Percentiles rank a stretch among this genome's conserved stretches.
These are phyloP conservation scores for Reticulitermes speratus DNA, from an alignment of 1,140 invertebrate genomes.

Conservation along the genomic window DNA sequence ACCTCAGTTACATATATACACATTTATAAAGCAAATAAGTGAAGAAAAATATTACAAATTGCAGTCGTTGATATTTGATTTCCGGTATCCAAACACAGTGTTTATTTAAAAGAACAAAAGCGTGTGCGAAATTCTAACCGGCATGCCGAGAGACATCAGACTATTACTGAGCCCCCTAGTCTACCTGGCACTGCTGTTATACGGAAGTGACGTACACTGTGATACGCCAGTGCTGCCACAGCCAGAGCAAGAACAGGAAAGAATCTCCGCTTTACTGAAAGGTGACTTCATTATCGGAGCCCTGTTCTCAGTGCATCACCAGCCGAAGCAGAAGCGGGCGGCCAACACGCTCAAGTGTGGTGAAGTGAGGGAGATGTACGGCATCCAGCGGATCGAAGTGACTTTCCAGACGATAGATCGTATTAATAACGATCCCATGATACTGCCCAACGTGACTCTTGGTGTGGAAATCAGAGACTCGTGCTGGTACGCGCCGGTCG, in stretches of 20 bases:
- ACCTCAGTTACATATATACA: too few species aligned
- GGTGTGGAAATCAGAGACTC: constrained; percentile 78
- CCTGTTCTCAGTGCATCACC: constrained; percentile 71
- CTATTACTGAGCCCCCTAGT: not conserved
- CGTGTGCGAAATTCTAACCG: not conserved
- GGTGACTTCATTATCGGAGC: constrained; percentile 74
- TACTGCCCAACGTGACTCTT: constrained; percentile 60
- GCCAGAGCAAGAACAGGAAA: not conserved
- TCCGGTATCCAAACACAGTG: too few species aligned
- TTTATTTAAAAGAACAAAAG: not conserved
- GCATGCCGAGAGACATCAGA: not conserved
- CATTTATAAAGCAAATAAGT: too few species aligned
- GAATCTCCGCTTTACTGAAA: constrained; percentile 50
- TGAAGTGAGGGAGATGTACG: constrained; percentile 71
- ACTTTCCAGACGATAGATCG: constrained; percentile 57
- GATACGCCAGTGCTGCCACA: not conserved
- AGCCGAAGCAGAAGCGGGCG: constrained; percentile 57
- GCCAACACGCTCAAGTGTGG: constrained; percentile 58
- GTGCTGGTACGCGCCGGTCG: constrained; percentile 78
- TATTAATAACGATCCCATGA: constrained; percentile 51
- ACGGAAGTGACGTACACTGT: not conserved
- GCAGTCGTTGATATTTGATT: too few species aligned
- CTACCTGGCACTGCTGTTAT: not conserved
- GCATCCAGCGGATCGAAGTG: constrained; percentile 75
- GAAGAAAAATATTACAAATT: too few species aligned